Evolutionary conservation across 2,888 invertebrate genomes (phyloP), one percentile per base, ranked within the genome.

Genomic region (Phalangium opilio): DNA sequence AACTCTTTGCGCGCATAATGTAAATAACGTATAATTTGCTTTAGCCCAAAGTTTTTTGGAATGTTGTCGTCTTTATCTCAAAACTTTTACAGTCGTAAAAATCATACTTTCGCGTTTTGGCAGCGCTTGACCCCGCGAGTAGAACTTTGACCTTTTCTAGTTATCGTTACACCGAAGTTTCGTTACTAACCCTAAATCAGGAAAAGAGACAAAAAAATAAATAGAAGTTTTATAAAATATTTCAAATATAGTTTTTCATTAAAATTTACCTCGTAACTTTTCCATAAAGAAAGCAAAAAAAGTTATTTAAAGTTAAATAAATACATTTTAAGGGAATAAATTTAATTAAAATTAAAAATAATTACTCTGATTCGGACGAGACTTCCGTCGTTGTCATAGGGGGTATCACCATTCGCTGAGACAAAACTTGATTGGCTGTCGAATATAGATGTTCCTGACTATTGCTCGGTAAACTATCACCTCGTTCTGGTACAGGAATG

Each of bases 381-480:
- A 53, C 43, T 35, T 51, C 52, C 32, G 55, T 50, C 12, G 51
- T 40, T 20, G 55, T 53, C 43, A 57, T 17, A 36, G 51, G 53
- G 19, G 55, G 53, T 11, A 57, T 33, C 33, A 54, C 50, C 45
- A 56, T 51, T 7, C 53, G 51, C 12, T 47, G 47, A 12, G 33
- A 17, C 15, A 33, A 19, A 38, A 20, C 41, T 3, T 19, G 20
- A 21, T 20, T 45, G 3, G 27, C 17, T 2, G 33, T 43, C 8
- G 32, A 19, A 20, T 49, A 45, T 18, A 47, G 18, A 39, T 27
- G 27, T 38, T 38, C 38, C 10, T 17, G 17, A 14, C 48, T 49
- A 44, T 50, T 52, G n/a, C 50, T 49, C 45, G 55, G 57, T 36
- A 63, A 58, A 56, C 61, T 63, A 57, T 64, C 63, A 19, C 57